phyloP scores from a whole-genome alignment of 2,888 invertebrate species.

The Melitaea athalia region DNA sequence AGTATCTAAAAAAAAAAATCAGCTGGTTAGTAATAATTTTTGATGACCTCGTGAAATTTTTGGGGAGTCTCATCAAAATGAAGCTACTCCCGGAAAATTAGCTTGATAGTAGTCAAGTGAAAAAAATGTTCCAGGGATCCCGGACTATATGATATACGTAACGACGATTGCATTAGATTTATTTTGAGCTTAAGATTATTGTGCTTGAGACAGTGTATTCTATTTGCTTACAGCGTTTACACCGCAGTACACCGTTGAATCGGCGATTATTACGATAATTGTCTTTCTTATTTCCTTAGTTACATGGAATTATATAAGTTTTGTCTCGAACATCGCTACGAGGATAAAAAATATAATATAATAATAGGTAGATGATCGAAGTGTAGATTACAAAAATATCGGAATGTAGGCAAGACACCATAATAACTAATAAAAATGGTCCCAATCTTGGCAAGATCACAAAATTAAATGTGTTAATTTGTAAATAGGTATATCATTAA shows the following conservation, averaged over 20 bases:
- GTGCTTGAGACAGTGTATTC: constrained; percentile 5
- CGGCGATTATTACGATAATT: not conserved
- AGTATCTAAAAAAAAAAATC: no score
- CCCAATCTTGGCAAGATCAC: constrained; percentile 32
- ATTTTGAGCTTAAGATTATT: constrained; percentile 18
- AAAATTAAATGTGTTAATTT: not conserved
- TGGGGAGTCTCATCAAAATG: no score
- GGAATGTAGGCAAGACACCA: constrained; percentile 4
- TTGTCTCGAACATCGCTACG: not conserved
- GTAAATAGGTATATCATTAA: not conserved
- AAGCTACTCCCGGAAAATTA: no score
- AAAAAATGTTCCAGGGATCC: no score
- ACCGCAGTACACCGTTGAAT: not conserved
- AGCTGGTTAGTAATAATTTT: no score
- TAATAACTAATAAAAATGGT: constrained; percentile 7
- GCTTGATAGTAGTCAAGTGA: no score
- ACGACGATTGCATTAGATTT: constrained; percentile 11
- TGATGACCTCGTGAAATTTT: no score
- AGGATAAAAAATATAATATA: not conserved
- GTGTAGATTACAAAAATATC: constrained; percentile 6
- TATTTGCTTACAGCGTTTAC: not conserved
- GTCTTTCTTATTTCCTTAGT: not conserved
- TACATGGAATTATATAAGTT: not conserved
- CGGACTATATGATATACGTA: constrained; percentile 18
- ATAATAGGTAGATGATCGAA: not conserved